These are phyloP conservation scores for Nylanderia fulva DNA, from an alignment of 1,140 invertebrate genomes.

Conservation along the genomic window DNA sequence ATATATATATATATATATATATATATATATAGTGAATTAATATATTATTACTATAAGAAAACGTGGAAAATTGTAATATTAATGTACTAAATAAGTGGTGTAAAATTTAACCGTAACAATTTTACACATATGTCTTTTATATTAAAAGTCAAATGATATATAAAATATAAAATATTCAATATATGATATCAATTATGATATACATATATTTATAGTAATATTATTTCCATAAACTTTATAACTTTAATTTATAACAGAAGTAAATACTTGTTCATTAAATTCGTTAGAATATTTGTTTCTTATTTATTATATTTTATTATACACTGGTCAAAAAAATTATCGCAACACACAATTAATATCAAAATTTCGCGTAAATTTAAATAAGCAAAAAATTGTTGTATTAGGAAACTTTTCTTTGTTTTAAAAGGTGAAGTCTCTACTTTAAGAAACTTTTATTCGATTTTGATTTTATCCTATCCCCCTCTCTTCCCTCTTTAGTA, in stretches of 20 bases:
- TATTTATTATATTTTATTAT: slow-evolving; percentile 5
- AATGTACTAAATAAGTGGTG: not conserved
- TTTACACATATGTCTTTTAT: slow-evolving; percentile 4
- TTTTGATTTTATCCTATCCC: no score
- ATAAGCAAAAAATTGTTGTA: no score
- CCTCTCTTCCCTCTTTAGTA: no score
- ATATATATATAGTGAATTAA: not conserved
- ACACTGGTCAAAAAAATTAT: no score
- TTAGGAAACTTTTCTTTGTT: no score
- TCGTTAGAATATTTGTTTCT: not conserved
- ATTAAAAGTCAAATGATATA: slow-evolving; percentile 8
- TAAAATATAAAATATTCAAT: no score
- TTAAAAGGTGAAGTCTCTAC: no score
- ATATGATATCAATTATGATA: slow-evolving; percentile 5
- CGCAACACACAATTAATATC: no score
- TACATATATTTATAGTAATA: slow-evolving; percentile 6
- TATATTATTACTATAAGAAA: not conserved
- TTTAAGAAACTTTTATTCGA: no score
- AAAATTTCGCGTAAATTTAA: no score
- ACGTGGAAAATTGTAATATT: not conserved
- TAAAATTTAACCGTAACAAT: not conserved
- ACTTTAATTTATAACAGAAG: slow-evolving; percentile 11
- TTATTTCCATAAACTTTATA: slow-evolving; percentile 27
- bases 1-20: no score
- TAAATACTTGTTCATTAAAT: slow-evolving; percentile 38